A percentile compares a stretch with the other conserved stretches of the same genome.
Conservation (phyloP, 2,888 invertebrate species). For the Andrena chrysosceles region DNA sequence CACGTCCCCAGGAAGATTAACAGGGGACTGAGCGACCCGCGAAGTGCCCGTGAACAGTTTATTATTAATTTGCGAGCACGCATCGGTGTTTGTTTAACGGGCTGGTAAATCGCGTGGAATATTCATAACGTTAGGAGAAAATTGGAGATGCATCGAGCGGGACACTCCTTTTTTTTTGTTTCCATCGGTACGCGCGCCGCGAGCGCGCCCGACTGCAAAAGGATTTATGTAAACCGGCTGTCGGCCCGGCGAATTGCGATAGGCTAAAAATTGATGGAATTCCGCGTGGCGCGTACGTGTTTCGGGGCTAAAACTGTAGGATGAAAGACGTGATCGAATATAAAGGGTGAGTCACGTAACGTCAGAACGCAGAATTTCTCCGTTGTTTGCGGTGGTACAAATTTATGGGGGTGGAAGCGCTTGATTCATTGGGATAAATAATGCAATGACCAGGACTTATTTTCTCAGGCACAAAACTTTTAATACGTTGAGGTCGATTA, state of each 20-base stretch:
- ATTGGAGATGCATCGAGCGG: slow-evolving; percentile 59
- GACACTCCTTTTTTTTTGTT: slow-evolving; percentile 31
- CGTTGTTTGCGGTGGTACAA: background rate
- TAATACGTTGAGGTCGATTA: too few relatives aligned
- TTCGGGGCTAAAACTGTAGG: slow-evolving; percentile 14
- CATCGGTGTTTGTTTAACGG: slow-evolving; percentile 55
- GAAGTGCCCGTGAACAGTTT: slow-evolving; percentile 35
- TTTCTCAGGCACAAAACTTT: too few relatives aligned
- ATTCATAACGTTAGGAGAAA: slow-evolving; percentile 65
- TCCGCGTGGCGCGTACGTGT: slow-evolving; percentile 36
- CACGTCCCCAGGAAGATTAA: slow-evolving; percentile 40
- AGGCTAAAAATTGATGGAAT: slow-evolving; percentile 68
- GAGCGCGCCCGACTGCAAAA: slow-evolving; percentile 59
- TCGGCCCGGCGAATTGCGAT: slow-evolving; percentile 64
- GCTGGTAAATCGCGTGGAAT: slow-evolving; percentile 58
- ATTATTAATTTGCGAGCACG: slow-evolving; percentile 63
- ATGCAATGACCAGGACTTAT: background rate
- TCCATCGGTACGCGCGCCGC: slow-evolving; percentile 10
- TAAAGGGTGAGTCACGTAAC: slow-evolving; percentile 8
- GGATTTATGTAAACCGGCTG: slow-evolving; percentile 70
- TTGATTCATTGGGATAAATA: background rate
- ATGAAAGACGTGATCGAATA: slow-evolving; percentile 3
- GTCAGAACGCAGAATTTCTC: background rate
- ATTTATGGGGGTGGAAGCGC: background rate
- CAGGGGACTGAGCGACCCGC: slow-evolving; percentile 9